These are phyloP conservation scores for Acleris laterana DNA, from an alignment of 2,888 invertebrate genomes.

Conservation along the genomic window DNA sequence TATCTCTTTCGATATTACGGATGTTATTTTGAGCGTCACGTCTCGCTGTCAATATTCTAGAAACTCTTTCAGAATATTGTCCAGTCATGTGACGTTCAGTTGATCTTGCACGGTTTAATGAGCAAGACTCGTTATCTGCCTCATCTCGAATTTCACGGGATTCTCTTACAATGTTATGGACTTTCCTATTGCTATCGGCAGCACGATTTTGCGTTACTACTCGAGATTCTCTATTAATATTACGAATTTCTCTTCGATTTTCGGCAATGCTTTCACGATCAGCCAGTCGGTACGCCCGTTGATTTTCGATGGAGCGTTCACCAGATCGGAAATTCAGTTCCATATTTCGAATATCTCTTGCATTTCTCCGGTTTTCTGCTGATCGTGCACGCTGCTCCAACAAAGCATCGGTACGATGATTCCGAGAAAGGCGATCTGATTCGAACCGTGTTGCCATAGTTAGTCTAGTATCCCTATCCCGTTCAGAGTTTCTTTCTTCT, in stretches of 20 bases:
- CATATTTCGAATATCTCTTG: slow-evolving; percentile 4
- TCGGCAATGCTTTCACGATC: slow-evolving; percentile 1
- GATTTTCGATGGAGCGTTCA: slow-evolving; percentile 15
- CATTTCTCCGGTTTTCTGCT: slow-evolving; percentile 14
- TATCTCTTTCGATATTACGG: background rate
- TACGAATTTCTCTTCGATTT: slow-evolving; percentile 5
- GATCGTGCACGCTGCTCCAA: background rate
- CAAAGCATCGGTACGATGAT: slow-evolving; percentile 1
- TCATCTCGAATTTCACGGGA: background rate
- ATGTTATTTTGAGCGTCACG: background rate
- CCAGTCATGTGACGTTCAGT: slow-evolving; percentile 2
- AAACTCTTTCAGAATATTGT: background rate
- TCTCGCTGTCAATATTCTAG: slow-evolving; percentile 5
- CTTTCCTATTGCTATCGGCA: slow-evolving; percentile 4
- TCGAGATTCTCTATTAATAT: slow-evolving; percentile 11
- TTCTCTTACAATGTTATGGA: slow-evolving; percentile 8
- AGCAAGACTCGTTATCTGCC: slow-evolving; percentile 2
- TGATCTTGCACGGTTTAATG: background rate
- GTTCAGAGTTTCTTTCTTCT: slow-evolving; percentile 7
- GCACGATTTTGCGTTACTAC: background rate
- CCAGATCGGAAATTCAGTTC: background rate
- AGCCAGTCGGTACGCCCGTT: slow-evolving; percentile 2
- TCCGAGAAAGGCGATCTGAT: background rate
- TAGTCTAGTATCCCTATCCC: slow-evolving; percentile 1
- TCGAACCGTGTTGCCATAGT: background rate